phyloP scores from a whole-genome alignment of 2,888 invertebrate species.

The Raillietiella orientalis region DNA sequence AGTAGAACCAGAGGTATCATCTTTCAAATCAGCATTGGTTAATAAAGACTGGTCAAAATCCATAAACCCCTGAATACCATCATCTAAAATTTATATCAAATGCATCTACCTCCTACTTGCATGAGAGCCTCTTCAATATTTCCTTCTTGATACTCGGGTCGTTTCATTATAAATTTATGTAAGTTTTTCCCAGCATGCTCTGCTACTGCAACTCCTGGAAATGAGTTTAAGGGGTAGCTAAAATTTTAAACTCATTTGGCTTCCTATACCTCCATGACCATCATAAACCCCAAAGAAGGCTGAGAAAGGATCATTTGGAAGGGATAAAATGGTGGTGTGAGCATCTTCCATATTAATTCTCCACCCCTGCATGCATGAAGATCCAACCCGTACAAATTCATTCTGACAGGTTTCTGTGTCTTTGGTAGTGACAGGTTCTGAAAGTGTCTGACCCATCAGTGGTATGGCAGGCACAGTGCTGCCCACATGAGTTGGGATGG shows the following conservation, averaged over 20 bases:
- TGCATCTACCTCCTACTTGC: slow-evolving; percentile 19
- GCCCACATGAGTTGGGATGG: too few species aligned
- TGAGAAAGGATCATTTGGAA: slow-evolving; percentile 69
- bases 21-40: slow-evolving; percentile 49
- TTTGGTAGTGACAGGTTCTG: slow-evolving; percentile 62
- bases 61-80: slow-evolving; percentile 32
- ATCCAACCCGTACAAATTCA: slow-evolving; percentile 38
- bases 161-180: slow-evolving; percentile 57
- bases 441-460: slow-evolving; percentile 97
- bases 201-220: slow-evolving; percentile 47
- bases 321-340: slow-evolving; percentile 71
- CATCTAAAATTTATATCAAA: neutral
- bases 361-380: slow-evolving; percentile 99
- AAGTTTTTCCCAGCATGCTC: slow-evolving; percentile 82
- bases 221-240: neutral
- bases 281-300: slow-evolving; percentile 93
- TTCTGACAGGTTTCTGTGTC: slow-evolving; percentile 23
- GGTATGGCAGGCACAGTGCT: too few species aligned
- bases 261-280: slow-evolving; percentile 72
- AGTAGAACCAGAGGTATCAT: slow-evolving; percentile 80
- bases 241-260: neutral
- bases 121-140: slow-evolving; percentile 53
- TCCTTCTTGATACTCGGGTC: slow-evolving; percentile 48
- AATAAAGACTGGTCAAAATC: slow-evolving; percentile 78
- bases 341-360: slow-evolving; percentile 96